Evolutionary conservation across 2,797 vertebrate species (phyloP).

Genomic region (Sylvia borin): DNA sequence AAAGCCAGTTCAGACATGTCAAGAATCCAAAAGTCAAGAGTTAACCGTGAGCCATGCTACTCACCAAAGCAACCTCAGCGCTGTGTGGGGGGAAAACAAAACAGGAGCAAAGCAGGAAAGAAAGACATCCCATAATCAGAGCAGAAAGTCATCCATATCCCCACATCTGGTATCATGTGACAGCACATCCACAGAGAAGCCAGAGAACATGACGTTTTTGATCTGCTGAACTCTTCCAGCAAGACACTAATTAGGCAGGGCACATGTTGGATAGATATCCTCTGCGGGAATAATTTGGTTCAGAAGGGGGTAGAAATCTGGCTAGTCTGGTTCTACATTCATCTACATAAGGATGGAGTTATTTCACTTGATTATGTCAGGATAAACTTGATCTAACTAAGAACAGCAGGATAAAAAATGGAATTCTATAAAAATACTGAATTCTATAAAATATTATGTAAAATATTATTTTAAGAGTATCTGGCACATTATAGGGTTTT

Average conservation of each 20-base stretch:
- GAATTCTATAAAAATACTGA: neutral
- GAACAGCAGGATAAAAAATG: neutral
- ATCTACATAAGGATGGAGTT: neutral
- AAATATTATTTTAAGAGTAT: neutral
- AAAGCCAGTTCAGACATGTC: slow-evolving; percentile 68
- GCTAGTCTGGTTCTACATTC: neutral
- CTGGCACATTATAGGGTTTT: neutral
- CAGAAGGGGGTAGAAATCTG: neutral
- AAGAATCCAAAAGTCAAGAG: slow-evolving; percentile 73
- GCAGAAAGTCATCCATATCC: neutral
- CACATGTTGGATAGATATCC: neutral
- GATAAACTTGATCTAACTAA: neutral
- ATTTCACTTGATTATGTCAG: neutral
- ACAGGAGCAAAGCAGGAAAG: neutral
- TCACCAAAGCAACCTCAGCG: neutral
- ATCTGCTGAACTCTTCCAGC: neutral
- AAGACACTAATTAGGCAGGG: neutral
- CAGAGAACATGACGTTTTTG: neutral
- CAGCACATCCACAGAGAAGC: neutral
- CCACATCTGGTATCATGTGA: neutral
- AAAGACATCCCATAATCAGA: neutral
- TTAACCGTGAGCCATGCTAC: slow-evolving; percentile 12
- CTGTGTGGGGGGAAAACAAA: neutral
- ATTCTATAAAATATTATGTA: neutral
- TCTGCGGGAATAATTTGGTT: neutral